Base-by-base conservation (phyloP, 1,140 invertebrate genomes). In the Phocides pigmalion region DNA sequence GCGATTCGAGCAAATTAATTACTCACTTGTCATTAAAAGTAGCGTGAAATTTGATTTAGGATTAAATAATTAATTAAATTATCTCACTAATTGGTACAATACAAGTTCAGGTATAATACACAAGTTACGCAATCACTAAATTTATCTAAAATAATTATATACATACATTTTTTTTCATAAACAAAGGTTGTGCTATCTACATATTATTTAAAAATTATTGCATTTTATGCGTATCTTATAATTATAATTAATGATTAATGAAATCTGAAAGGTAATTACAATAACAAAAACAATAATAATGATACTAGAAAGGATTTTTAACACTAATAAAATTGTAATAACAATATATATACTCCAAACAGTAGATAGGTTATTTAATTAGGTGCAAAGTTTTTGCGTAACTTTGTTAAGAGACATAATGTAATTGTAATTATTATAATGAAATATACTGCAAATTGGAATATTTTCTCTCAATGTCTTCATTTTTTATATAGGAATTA, bases 151-250 rank as follows among this genome's bases (percentile, higher is more conserved):
- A 62, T 62, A 58, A 71, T 73, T 76, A 79, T 66, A 75, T 79
- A 75, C 64, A 82, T 77, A 81, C 70, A 72, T 76, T 72, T 56
- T 8, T 12, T 76, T 72, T 68, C 37, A 54, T 70, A 72, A 78
- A 78, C 41, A 66, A 76, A 70, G 53, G 61, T 72, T 39, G 84
- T 82, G 81, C 81, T 84, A 83, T 79, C 81, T 83, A 76, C 68
- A 76, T 66, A 69, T 74, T 68, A 64, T 56, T 70, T 73, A 69
- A 76, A 70, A 72, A 74, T 82, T 76, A 81, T 84, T 84, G 84
- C 84, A 85, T 87, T 85, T 81, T 65, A 85, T 85, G 84, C 82
- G 64, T 81, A 58, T 14, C 58, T 47, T 50, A 62, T 41, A 41
- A 28, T 28, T 49, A 47, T 61, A 47, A 61, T 37, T 61, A 61